phyloP scores from a whole-genome alignment of 1,140 invertebrate species.

The Parapsyche elsis region DNA sequence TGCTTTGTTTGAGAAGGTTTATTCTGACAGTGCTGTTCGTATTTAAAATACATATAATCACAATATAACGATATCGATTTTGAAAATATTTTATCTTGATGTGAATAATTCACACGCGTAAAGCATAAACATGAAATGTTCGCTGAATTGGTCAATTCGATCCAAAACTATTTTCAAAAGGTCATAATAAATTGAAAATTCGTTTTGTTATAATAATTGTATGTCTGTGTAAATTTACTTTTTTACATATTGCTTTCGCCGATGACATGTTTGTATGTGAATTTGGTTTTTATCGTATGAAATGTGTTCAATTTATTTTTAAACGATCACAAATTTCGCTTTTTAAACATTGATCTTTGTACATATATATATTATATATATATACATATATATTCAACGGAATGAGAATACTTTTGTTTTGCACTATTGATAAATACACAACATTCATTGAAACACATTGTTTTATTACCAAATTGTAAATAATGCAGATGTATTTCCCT shows the following conservation, averaged over 20 bases:
- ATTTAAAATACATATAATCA: neutral
- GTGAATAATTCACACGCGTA: neutral
- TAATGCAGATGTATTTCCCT: no score
- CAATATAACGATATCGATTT: neutral
- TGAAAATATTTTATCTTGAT: neutral
- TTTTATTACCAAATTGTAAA: constrained; percentile 43
- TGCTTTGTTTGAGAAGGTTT: constrained; percentile 27
- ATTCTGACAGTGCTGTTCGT: constrained; percentile 8
- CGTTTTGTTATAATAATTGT: no score
- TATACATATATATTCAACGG: constrained; percentile 52
- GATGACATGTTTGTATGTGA: neutral
- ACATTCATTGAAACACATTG: constrained; percentile 51
- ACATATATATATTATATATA: constrained; percentile 26
- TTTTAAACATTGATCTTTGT: constrained; percentile 7
- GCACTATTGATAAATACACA: constrained; percentile 57
- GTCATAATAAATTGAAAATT: neutral
- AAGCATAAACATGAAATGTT: neutral
- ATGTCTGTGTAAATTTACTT: no score
- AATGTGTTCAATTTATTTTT: constrained; percentile 4
- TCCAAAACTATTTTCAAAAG: neutral
- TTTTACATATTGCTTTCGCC: neutral
- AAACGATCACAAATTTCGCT: neutral
- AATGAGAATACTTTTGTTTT: constrained; percentile 55
- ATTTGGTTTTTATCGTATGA: neutral
- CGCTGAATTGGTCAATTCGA: neutral